Evolutionary conservation across 2,797 vertebrate species (phyloP).

Genomic region (Notamacropus eugenii): DNA sequence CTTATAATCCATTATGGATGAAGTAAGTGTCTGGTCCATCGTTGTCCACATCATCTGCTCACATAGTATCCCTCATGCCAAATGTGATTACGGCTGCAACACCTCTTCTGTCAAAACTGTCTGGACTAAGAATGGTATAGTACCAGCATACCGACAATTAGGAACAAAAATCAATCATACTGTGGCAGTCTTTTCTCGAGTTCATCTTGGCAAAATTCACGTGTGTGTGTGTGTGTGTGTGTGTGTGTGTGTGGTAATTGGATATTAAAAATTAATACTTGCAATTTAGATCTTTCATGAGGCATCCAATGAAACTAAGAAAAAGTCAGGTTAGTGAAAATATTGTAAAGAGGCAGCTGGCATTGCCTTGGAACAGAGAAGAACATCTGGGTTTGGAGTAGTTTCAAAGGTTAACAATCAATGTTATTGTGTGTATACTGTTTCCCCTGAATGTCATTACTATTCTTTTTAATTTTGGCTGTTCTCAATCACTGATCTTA

Average conservation of each 20-base stretch:
- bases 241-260: background rate
- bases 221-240: background rate
- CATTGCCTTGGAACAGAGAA: conserved; percentile 8
- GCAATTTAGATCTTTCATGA: conserved; percentile 32
- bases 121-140: conserved; percentile 46
- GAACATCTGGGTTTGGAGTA: background rate
- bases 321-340: conserved; percentile 29
- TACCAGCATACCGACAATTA: conserved; percentile 54
- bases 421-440: background rate
- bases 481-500: conserved; percentile 1
- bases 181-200: conserved; percentile 61
- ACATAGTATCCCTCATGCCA: conserved; percentile 52
- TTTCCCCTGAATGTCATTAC: too few relatives aligned
- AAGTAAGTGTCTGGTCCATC: conserved; percentile 72
- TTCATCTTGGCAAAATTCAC: conserved; percentile 23
- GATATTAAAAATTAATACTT: conserved; percentile 51
- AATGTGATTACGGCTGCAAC: conserved; percentile 56
- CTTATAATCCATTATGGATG: conserved; percentile 76
- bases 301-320: conserved; percentile 4
- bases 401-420: conserved; percentile 20
- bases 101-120: conserved; percentile 65
- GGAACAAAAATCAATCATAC: conserved; percentile 53
- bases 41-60: conserved; percentile 59
- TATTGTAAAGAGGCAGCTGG: conserved; percentile 6
- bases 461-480: background rate